phyloP scores from a whole-genome alignment of 2,888 invertebrate species.

The Diabrotica balteata region DNA sequence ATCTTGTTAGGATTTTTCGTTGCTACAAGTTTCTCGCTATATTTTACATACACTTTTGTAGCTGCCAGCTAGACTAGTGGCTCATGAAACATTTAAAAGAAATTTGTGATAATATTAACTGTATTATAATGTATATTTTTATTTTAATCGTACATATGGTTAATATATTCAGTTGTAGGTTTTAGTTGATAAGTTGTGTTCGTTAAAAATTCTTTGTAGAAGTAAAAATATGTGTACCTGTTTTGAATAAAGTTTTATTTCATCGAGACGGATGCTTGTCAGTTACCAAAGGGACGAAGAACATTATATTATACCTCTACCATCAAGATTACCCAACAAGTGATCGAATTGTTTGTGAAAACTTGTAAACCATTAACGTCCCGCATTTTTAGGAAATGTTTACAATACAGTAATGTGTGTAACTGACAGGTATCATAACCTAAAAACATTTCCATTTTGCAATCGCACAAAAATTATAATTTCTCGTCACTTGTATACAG shows the following conservation, averaged over 20 bases:
- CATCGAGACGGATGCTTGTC: background rate
- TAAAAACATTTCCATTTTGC: background rate
- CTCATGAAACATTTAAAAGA: background rate
- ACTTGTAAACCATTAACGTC: background rate
- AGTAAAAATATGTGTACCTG: background rate
- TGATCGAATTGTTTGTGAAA: background rate
- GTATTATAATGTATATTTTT: slow-evolving; percentile 9
- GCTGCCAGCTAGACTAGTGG: background rate
- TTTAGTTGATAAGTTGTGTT: background rate
- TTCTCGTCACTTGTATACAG: no score
- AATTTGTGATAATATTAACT: slow-evolving; percentile 9
- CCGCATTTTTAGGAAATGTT: background rate
- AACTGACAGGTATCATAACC: background rate
- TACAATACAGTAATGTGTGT: background rate
- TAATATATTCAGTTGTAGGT: background rate
- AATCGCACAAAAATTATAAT: no score
- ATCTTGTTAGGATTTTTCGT: no score
- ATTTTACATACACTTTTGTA: background rate
- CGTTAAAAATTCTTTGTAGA: background rate
- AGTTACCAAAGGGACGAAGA: background rate
- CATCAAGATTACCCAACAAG: background rate
- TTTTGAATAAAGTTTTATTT: background rate
- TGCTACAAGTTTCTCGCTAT: background rate
- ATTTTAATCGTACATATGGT: slow-evolving; percentile 2
- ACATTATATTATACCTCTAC: no score